Conservation (phyloP, 2,797 vertebrate genomes). For the Thaleichthys pacificus region DNA sequence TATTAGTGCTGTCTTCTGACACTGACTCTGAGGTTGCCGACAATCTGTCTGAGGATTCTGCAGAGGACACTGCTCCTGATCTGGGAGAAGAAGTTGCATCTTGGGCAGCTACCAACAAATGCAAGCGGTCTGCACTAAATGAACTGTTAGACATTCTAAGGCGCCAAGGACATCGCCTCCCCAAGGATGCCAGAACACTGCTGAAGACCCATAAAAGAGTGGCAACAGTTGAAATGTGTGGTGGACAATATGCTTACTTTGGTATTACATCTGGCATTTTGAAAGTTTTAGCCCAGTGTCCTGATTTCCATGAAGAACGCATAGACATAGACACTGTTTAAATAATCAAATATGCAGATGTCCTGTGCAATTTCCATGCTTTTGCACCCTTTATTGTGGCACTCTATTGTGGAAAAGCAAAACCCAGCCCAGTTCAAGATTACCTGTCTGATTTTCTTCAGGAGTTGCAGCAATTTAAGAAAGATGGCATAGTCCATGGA, state of each 20-base stretch:
- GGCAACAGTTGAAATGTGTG: conserved; percentile 14
- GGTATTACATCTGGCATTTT: conserved; percentile 14
- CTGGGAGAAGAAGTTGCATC: neutral
- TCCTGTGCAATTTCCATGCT: conserved; percentile 6
- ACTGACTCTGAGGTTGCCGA: neutral
- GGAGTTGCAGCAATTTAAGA: too few relatives aligned
- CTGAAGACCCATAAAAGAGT: conserved; percentile 1
- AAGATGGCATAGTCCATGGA: neutral
- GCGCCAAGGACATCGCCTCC: too few relatives aligned
- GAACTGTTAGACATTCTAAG: too few relatives aligned
- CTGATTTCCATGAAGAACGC: conserved; percentile 12
- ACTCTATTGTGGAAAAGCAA: conserved; percentile 8
- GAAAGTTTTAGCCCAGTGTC: conserved; percentile 12
- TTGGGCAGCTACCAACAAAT: conserved; percentile 17
- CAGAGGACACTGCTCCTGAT: conserved; percentile 16
- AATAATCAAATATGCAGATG: neutral
- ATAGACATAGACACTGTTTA: neutral
- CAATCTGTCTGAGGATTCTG: conserved; percentile 19
- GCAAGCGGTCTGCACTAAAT: conserved; percentile 12
- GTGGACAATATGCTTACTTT: conserved; percentile 19
- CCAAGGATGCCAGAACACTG: neutral
- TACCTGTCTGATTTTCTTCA: neutral
- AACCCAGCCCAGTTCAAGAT: neutral
- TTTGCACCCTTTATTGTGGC: conserved; percentile 18
- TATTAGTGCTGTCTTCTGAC: conserved; percentile 2